phyloP scores from a whole-genome alignment of 2,797 vertebrate genomes.

The Vireo griseus region DNA sequence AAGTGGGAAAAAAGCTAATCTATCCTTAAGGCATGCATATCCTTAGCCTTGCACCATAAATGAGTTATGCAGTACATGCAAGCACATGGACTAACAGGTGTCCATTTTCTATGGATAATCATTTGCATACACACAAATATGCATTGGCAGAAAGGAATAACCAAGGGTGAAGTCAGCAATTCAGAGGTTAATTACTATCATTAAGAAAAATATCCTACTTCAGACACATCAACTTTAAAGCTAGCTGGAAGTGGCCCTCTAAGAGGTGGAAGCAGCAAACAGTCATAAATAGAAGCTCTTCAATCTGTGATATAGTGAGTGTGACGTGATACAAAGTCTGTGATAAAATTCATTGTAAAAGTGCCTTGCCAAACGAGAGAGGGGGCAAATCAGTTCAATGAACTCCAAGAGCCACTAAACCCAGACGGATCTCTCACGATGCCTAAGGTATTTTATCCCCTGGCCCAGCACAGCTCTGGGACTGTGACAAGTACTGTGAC shows the following conservation, averaged over 20 bases:
- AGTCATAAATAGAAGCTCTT: slow-evolving; percentile 47
- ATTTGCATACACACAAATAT: not conserved
- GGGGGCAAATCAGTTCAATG: slow-evolving; percentile 24
- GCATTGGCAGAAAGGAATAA: not conserved
- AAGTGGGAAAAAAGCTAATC: not conserved
- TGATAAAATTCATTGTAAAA: slow-evolving; percentile 32
- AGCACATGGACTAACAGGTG: not conserved
- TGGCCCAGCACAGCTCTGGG: not conserved
- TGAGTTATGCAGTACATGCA: not conserved
- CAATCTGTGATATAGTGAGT: slow-evolving; percentile 22
- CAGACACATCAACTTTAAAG: slow-evolving; percentile 11
- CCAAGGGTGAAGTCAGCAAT: not conserved
- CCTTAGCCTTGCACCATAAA: not conserved
- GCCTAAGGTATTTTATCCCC: not conserved
- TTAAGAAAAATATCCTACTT: slow-evolving; percentile 20
- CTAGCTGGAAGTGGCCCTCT: not conserved
- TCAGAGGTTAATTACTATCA: slow-evolving; percentile 18
- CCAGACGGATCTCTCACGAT: not conserved
- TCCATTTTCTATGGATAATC: not conserved
- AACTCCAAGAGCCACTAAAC: not conserved
- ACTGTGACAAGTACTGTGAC: not conserved
- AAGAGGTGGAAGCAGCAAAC: slow-evolving; percentile 6
- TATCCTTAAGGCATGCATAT: not conserved
- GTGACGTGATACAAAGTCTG: slow-evolving; percentile 13
- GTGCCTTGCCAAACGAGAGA: not conserved